Percentiles rank a stretch among this genome's conserved stretches.
Conservation (phyloP, 2,888 invertebrate genomes). For the Campaea margaritaria region DNA sequence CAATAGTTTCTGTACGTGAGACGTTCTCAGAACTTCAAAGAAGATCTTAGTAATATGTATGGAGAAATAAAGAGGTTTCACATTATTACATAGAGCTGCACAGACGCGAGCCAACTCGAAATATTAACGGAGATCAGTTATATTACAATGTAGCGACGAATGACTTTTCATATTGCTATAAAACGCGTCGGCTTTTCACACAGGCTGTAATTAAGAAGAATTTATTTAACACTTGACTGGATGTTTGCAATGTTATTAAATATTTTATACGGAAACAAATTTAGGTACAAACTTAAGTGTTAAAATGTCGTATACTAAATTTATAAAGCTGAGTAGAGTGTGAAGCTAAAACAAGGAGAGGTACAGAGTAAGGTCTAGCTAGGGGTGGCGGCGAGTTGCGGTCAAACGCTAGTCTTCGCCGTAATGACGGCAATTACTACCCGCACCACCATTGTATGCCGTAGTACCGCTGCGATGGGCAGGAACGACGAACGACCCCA, state of each 20-base stretch:
- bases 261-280: neutral
- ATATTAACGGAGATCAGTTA: constrained; percentile 30
- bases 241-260: neutral
- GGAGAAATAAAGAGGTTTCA: constrained; percentile 31
- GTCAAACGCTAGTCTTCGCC: constrained; percentile 14
- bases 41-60: constrained; percentile 22
- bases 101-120: constrained; percentile 9
- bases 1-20: constrained; percentile 38
- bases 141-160: constrained; percentile 24
- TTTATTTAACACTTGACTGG: constrained; percentile 1
- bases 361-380: neutral
- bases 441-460: constrained; percentile 11
- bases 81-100: constrained; percentile 31
- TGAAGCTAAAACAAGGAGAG: no score
- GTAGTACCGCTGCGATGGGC: neutral
- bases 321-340: no score
- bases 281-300: no score
- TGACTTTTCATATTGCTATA: constrained; percentile 7
- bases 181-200: neutral
- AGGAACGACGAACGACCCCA: neutral
- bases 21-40: constrained; percentile 30
- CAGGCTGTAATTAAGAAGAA: constrained; percentile 15
- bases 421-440: constrained; percentile 35
- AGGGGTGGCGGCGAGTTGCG: constrained; percentile 12
- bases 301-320: no score